Evolutionary conservation across 2,113 vertebrate genomes (phyloP), one percentile per base, ranked within the genome.

Genomic region (Dicentrarchus labrax): DNA sequence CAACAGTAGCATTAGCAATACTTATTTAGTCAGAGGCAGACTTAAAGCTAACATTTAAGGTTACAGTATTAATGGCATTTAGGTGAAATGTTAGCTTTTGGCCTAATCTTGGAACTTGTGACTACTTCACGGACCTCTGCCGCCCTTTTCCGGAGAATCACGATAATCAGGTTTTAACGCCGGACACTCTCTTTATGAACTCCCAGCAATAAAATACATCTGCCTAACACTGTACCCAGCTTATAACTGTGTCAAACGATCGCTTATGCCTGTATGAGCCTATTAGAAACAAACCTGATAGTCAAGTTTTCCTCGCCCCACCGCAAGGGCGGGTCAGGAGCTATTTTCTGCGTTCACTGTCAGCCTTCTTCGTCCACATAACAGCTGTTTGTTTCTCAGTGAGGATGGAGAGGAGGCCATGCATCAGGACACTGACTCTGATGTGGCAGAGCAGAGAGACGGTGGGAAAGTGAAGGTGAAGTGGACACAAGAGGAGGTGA

Each of bases 401-500:
- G 98, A 99, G 85, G 98, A 98, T 2, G 95, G 94, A 59, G 98
- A 99, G 56, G 98, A 98, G n/a, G 88, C 92, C 51, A 92, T 96
- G 80, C 96, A 84, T 86, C 97, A 97, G 76, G 98, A 99, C 69
- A 96, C 96, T 0, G 98, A 99, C 67, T 96, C 96, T 0, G 98
- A 99, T 48, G 96, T 97, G 59, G 95, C 96, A 0, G 98, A 99
- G 77, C 97, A 95, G 56, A 96, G 95, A 76, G 98, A 99, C 3
- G 92, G 89, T 17, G 95, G 95, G 64, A 97, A 96, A 79, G 96
- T 97, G 53, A 99, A 98, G 91, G 96, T 98, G 86, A 99, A 97
- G 69, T 99, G 98, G 98, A 97, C 97, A 0, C 96, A 96, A 1
- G 97, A 97, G 66, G 98, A 99, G 97, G 98, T 98, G 86, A 83